These are phyloP conservation scores for Petrocephalus sullivani DNA, from an alignment of 2,797 vertebrate genomes.

Conservation along the genomic window DNA sequence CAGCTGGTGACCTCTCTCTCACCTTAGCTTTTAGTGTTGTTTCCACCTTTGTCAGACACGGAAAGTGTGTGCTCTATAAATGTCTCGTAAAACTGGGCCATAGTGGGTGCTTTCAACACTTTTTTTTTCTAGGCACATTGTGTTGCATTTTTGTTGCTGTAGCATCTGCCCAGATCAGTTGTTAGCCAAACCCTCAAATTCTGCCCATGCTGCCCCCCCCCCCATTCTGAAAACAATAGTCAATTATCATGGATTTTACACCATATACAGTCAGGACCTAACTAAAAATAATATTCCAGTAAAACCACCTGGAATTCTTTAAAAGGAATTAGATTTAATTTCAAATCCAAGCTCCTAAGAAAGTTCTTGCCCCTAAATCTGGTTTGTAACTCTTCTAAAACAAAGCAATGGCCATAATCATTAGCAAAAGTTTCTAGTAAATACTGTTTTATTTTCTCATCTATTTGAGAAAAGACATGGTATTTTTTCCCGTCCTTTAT, in stretches of 20 bases:
- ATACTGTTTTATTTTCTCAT: not conserved
- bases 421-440: not conserved
- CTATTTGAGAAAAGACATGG: not conserved
- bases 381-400: not conserved
- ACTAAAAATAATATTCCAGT: not conserved
- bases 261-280: not conserved
- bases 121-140: not conserved
- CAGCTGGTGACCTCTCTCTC: not conserved
- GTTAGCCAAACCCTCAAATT: not conserved
- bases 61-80: conserved; percentile 1
- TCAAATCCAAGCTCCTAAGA: not conserved
- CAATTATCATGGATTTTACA: not conserved
- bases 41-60: not conserved
- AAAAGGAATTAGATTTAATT: not conserved
- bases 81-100: conserved; percentile 15
- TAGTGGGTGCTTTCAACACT: not conserved
- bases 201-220: not conserved
- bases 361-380: not conserved
- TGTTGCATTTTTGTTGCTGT: not conserved
- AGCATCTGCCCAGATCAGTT: not conserved
- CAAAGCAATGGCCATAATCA: not conserved
- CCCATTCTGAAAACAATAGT: not conserved
- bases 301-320: not conserved
- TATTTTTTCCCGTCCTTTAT: not conserved
- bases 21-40: conserved; percentile 4